Evolutionary conservation across 2,888 invertebrate species (phyloP), one percentile per base, ranked within the genome.

Genomic region (Cremastinae sp.): DNA sequence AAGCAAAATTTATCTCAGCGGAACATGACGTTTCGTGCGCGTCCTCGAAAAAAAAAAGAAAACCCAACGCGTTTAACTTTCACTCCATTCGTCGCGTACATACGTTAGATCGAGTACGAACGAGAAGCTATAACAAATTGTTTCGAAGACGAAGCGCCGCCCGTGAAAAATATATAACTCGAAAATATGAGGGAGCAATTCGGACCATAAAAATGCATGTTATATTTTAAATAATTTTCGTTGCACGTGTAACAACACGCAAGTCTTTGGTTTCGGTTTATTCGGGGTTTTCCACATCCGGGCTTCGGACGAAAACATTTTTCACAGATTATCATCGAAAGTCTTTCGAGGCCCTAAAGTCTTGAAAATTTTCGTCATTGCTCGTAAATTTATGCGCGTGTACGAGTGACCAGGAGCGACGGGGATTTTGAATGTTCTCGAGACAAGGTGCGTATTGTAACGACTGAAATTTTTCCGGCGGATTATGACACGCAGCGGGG

Each of bases 261-360:
- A 9, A 8, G 2, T 49, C 28, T 61, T 7, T 49, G 3, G 10
- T 7, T 4, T 10, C 18, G 8, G 22, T 12, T 38, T 10, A 16
- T n/a, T 16, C 28, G 41, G 64, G 65, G 53, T 65, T 65, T 54
- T 51, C 54, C 53, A 62, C 18, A 58, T 22, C 9, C 28, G 38
- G 20, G 22, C 9, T 34, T 54, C n/a, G 54, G 54, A 36, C 45
- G 16, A 12, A 20, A 56, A 56, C 2, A 28, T 28, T 28, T 66
- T 34, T 34, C 16, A 56, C 36, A 4, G 36, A 12, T 5, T 38
- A 36, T 51, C n/a, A 47, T 47, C n/a, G 14, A 36, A n/a, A 2
- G 51, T 64, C 38, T 14, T n/a, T n/a, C 20, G 1, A 36, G 7
- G 18, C 38, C 18, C 38, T 22, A 41, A 53, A 53, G 14, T 22